Evolutionary conservation across 2,797 vertebrate genomes (phyloP).

Genomic region (Diplodus sargus): DNA sequence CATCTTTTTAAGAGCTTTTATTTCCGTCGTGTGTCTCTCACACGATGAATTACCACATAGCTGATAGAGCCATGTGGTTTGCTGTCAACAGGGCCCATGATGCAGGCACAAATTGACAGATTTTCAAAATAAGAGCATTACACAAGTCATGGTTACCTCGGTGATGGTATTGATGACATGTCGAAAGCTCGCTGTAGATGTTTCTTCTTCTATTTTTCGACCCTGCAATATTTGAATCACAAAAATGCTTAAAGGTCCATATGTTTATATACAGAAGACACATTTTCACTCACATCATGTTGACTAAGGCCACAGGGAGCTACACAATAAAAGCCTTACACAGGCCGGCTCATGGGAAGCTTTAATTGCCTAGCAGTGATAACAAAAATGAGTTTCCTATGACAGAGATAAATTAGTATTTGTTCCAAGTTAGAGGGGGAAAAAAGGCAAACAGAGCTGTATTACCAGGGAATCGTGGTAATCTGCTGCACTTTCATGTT

Average conservation of each 20-base stretch:
- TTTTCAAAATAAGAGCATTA: too few species aligned
- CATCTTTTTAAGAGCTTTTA: neutral
- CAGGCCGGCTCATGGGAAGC: neutral
- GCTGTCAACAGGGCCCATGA: neutral
- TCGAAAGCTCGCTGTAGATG: neutral
- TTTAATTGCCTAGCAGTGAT: neutral
- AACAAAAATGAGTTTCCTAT: constrained; percentile 1
- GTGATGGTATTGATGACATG: neutral
- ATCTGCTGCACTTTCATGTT: neutral
- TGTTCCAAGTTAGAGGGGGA: constrained; percentile 11
- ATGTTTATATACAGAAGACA: neutral
- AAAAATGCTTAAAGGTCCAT: neutral
- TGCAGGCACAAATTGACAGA: too few species aligned
- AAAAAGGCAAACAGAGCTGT: neutral
- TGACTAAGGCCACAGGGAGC: neutral
- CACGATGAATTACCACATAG: neutral
- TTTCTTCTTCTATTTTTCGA: neutral
- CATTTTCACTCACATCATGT: neutral
- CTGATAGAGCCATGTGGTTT: neutral
- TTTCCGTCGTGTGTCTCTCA: neutral
- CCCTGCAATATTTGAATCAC: neutral
- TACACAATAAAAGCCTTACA: neutral
- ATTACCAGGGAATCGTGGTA: constrained; percentile 12
- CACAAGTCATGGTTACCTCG: neutral
- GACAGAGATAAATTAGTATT: constrained; percentile 9